Conservation (phyloP, 2,113 vertebrate species). For the Tetrao urogallus region DNA sequence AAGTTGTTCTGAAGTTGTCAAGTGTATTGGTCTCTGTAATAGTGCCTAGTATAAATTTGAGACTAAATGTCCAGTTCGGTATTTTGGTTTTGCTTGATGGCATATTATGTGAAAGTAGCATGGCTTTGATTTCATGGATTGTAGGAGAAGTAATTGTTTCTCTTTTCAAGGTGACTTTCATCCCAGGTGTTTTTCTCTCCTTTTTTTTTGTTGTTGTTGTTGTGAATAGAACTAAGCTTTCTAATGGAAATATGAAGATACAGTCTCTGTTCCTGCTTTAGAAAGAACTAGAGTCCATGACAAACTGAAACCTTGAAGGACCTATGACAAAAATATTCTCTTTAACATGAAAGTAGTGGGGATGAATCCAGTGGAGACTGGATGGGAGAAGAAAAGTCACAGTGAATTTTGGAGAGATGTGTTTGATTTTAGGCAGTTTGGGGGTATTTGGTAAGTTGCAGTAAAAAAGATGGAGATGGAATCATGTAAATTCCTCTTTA, state of each 20-base stretch:
- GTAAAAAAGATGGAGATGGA: neutral
- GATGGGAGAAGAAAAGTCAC: neutral
- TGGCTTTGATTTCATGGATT: neutral
- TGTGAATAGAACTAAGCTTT: neutral
- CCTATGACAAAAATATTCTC: neutral
- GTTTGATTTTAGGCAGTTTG: neutral
- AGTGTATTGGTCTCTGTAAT: accelerated
- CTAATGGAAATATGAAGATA: neutral
- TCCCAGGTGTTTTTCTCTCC: neutral
- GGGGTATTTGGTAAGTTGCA: neutral
- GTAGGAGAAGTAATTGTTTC: neutral
- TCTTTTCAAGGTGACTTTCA: neutral
- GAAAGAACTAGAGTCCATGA: neutral
- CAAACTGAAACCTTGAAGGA: neutral
- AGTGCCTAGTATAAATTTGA: neutral
- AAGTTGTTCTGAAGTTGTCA: neutral
- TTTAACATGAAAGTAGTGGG: neutral
- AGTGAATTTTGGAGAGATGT: neutral
- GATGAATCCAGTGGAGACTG: neutral
- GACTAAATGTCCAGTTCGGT: neutral
- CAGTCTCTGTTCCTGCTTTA: neutral
- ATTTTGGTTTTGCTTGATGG: neutral
- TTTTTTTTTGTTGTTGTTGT: neutral
- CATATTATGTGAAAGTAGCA: neutral
- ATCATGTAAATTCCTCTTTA: neutral